phyloP scores from a whole-genome alignment of 2,797 vertebrate species.

The Lagocephalus sceleratus region DNA sequence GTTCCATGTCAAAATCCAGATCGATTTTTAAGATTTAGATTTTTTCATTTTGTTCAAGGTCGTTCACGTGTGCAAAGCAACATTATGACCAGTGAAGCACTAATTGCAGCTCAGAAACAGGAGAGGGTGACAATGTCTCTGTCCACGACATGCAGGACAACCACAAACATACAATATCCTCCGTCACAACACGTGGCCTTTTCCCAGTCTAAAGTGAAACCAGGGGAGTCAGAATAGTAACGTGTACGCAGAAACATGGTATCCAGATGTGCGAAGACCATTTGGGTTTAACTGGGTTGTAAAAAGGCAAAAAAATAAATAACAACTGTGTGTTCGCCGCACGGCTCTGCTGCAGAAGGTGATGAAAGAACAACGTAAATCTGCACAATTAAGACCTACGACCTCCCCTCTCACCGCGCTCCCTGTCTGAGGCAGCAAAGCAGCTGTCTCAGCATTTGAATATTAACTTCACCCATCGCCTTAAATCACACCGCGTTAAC shows the following conservation, averaged over 20 bases:
- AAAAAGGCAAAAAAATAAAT: slow-evolving; percentile 33
- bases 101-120: slow-evolving; percentile 24
- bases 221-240: slow-evolving; percentile 19
- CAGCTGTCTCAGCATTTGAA: slow-evolving; percentile 16
- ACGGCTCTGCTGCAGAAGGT: neutral
- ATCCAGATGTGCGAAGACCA: slow-evolving; percentile 27
- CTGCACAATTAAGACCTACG: slow-evolving; percentile 24
- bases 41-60: neutral
- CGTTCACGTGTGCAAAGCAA: neutral
- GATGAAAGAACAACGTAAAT: slow-evolving; percentile 22
- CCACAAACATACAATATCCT: slow-evolving; percentile 30
- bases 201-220: slow-evolving; percentile 7
- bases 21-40: slow-evolving; percentile 14
- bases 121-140: slow-evolving; percentile 2
- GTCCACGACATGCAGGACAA: slow-evolving; percentile 48
- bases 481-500: slow-evolving; percentile 23
- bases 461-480: neutral
- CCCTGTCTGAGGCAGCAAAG: slow-evolving; percentile 12
- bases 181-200: slow-evolving; percentile 10
- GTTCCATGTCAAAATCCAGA: slow-evolving; percentile 12
- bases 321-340: slow-evolving; percentile 20
- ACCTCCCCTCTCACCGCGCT: neutral
- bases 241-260: slow-evolving; percentile 14
- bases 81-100: slow-evolving; percentile 60
- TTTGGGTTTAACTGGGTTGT: slow-evolving; percentile 37